These are phyloP conservation scores for Coenonympha arcania DNA, from an alignment of 2,888 invertebrate species.

Conservation along the genomic window DNA sequence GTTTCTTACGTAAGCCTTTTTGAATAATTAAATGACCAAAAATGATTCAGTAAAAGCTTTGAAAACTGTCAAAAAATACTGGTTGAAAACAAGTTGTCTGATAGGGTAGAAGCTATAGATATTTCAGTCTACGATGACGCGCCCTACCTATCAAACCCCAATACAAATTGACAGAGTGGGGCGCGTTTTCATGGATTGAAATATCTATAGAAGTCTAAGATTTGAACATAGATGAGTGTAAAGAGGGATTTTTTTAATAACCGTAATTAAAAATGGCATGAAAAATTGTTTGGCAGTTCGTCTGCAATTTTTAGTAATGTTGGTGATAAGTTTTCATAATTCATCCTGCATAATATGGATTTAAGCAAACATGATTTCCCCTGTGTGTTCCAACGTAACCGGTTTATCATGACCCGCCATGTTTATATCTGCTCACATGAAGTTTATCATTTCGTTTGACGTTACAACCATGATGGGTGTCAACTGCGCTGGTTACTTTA, in stretches of 20 bases:
- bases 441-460: background rate
- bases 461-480: background rate
- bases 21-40: background rate
- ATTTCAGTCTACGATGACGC: too few species aligned
- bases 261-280: too few species aligned
- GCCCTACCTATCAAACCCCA: too few species aligned
- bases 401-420: background rate
- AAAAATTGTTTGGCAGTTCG: too few species aligned
- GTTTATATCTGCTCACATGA: background rate
- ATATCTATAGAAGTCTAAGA: too few species aligned
- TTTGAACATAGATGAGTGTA: too few species aligned
- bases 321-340: slow-evolving; percentile 5
- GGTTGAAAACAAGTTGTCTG: too few species aligned
- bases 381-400: background rate
- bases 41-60: background rate
- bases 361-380: background rate
- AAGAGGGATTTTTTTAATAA: too few species aligned
- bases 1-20: background rate
- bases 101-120: too few species aligned
- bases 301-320: too few species aligned
- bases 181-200: too few species aligned
- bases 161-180: too few species aligned
- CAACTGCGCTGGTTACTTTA: background rate
- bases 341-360: slow-evolving; percentile 3
- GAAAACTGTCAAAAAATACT: background rate